Base-by-base conservation (phyloP, 2,888 invertebrate species). In the Acronicta alni region DNA sequence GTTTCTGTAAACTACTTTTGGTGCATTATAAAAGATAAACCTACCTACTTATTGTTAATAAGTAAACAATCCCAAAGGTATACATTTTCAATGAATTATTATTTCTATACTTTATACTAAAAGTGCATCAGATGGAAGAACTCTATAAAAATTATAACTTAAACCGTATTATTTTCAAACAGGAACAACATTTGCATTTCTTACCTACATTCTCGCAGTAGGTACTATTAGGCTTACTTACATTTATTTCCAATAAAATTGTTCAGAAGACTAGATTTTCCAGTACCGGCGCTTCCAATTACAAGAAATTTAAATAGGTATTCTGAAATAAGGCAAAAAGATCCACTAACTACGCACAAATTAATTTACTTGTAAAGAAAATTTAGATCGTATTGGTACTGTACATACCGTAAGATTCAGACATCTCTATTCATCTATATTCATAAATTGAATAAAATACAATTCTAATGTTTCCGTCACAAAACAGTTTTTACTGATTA, bases 191-290 rank as follows among this genome's bases (percentile, higher is more conserved):
- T 20, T 20, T 20, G 5, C 5, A 5, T 20, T 20, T 2, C 20
- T 20, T 4, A 20, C 23, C 7, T 23, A 23, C 23, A 7, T 23
- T 23, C 23, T 23, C 4, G 20, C 20, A 4, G 5, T 20, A 20
- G 5, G 20, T 2, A 5, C 20, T 5, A 20, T 3, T 2, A 23
- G 23, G 5, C 30, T 6, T 75, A 95, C 97, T 96, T 94, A 97
- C 97, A 97, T 95, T 97, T 97, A 81, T 96, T 97, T 89, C 97
- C 97, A 81, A 97, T 97, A 83, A 97, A 97, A 88, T 97, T 97
- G 89, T 97, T 97, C 39, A 97, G 93, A 37, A 97, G 95, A 83
- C 97, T 97, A 49, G 97, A 97, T 89, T 97, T 97, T 68, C 97
- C 97, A 71, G 97, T 96, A 47, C 97, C 97, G 73, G 97, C 97